phyloP scores from a whole-genome alignment of 2,113 vertebrate genomes.

The Colinus virginianus region DNA sequence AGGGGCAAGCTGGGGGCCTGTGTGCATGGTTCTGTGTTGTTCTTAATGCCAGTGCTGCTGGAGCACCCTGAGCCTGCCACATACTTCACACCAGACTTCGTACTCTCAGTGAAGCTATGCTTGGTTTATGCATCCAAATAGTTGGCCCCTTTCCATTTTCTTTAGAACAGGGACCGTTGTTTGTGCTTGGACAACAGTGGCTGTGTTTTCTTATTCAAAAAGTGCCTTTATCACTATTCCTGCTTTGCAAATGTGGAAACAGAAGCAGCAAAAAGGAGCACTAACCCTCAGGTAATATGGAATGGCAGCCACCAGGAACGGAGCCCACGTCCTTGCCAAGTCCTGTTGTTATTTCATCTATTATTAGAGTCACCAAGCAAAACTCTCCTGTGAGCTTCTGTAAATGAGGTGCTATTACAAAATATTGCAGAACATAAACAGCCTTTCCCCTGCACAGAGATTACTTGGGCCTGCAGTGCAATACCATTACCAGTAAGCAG shows the following conservation, averaged over 20 bases:
- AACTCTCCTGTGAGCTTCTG: neutral
- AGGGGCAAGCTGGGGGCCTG: neutral
- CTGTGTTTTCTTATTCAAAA: constrained; percentile 27
- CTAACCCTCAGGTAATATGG: neutral
- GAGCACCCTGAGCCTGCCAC: neutral
- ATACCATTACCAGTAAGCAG: neutral
- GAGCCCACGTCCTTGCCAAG: rapidly evolving
- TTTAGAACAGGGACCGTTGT: constrained; percentile 35
- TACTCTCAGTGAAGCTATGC: neutral
- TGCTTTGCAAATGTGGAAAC: neutral
- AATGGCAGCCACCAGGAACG: neutral
- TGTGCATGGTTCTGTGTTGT: rapidly evolving
- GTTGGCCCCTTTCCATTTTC: constrained; percentile 27
- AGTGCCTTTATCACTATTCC: constrained; percentile 16
- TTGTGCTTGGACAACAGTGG: constrained; percentile 21
- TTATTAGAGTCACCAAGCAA: neutral
- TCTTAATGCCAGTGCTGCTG: neutral
- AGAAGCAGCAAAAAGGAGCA: neutral
- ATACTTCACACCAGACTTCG: neutral
- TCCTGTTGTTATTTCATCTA: neutral
- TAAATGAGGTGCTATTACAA: neutral
- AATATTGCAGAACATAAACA: neutral
- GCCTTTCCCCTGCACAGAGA: neutral
- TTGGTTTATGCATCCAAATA: neutral
- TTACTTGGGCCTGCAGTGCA: neutral